These are phyloP conservation scores for Diadema setosum DNA, from an alignment of 35 echinoderm and acorn worm genomes.

Conservation along the genomic window DNA sequence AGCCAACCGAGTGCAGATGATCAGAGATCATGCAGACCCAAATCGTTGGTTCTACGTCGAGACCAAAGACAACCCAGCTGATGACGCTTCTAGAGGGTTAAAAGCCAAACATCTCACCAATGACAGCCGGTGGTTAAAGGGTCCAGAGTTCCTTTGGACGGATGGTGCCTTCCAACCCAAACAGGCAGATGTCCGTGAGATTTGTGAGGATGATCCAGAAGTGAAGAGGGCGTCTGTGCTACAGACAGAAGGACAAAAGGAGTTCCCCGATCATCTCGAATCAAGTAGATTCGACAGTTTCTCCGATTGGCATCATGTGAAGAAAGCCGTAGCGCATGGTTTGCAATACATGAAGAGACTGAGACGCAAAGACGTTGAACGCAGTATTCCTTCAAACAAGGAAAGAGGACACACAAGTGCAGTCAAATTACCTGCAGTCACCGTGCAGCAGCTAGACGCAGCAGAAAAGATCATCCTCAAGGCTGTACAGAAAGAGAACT, in stretches of 20 bases:
- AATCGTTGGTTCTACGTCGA: constrained; percentile 1
- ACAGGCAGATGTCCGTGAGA: neutral
- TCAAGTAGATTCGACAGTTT: neutral
- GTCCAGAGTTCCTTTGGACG: neutral
- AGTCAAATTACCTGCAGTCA: neutral
- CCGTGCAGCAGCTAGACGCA: neutral
- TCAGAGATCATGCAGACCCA: neutral
- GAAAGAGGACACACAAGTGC: neutral
- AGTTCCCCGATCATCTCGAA: neutral
- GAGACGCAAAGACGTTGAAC: neutral
- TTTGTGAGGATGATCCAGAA: constrained; percentile 18
- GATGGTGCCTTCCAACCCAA: neutral
- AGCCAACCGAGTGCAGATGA: neutral
- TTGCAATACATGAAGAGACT: neutral
- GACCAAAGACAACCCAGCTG: neutral
- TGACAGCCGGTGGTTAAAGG: constrained; percentile 3
- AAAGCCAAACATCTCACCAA: neutral
- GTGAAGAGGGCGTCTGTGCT: neutral
- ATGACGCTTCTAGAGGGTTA: neutral
- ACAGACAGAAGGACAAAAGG: neutral
- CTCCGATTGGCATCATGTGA: neutral
- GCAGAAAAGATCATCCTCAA: constrained; percentile 20
- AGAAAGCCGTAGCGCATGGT: neutral
- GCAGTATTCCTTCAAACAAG: neutral
- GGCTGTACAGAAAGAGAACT: neutral